Evolutionary conservation across 1,140 invertebrate species (phyloP).

Genomic region (Panulirus ornatus): DNA sequence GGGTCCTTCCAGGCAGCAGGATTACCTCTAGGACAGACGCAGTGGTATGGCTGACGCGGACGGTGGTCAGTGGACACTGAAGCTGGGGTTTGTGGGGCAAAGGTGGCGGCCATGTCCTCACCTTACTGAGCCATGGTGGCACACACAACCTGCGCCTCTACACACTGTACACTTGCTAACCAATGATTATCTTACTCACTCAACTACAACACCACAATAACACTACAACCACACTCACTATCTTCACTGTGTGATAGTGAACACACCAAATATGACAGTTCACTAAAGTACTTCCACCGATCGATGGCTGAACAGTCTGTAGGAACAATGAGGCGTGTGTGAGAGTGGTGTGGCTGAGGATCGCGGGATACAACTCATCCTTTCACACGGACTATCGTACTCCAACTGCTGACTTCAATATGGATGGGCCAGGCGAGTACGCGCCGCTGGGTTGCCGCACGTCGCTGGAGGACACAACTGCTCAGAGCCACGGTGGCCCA

Average conservation of each 20-base stretch:
- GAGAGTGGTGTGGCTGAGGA: neutral
- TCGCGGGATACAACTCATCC: slow-evolving; percentile 12
- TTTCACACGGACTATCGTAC: slow-evolving; percentile 52
- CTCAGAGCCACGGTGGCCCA: too few relatives aligned
- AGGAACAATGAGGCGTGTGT: neutral
- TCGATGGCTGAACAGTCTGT: neutral
- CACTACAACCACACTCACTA: neutral
- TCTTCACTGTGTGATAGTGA: neutral
- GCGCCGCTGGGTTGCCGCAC: slow-evolving; percentile 47
- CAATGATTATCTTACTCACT: neutral
- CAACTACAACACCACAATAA: neutral
- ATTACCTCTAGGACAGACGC: neutral
- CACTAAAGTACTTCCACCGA: neutral
- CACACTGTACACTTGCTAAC: neutral
- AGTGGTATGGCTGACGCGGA: neutral
- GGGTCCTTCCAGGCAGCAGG: slow-evolving; percentile 44
- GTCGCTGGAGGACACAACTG: neutral
- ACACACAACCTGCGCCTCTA: neutral
- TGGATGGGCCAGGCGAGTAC: slow-evolving; percentile 63
- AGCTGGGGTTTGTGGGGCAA: neutral
- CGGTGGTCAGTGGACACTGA: neutral
- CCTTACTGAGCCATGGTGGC: slow-evolving; percentile 51
- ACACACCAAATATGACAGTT: neutral
- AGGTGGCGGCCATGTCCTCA: slow-evolving; percentile 51
- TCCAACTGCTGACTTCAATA: slow-evolving; percentile 70